Conservation (phyloP, 2,888 invertebrate species). For the Thereva unica region DNA sequence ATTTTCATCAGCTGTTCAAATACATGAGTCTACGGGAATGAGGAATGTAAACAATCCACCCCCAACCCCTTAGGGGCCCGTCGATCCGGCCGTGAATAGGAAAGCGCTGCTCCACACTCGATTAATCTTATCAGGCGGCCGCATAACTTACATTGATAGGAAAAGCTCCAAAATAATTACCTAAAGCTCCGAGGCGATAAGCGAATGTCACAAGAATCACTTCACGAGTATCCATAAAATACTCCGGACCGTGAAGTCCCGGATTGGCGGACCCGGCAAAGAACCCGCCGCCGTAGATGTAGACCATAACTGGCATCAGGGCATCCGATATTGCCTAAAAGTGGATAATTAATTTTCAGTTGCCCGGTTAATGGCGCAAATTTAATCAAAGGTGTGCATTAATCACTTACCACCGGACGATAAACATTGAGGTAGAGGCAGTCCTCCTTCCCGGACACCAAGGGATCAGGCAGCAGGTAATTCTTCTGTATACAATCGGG, state of each 20-base stretch:
- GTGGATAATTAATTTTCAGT: constrained; percentile 48
- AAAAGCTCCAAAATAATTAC: constrained; percentile 40
- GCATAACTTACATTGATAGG: too few relatives aligned
- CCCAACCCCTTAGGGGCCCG: too few relatives aligned
- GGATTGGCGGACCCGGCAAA: constrained; percentile 59
- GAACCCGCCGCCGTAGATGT: constrained; percentile 62
- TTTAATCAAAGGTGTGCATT: constrained; percentile 12
- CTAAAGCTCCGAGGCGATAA: constrained; percentile 58
- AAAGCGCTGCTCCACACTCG: too few relatives aligned
- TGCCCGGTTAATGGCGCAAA: too few relatives aligned
- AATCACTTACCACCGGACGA: constrained; percentile 51
- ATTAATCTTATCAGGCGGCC: too few relatives aligned
- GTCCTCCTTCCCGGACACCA: constrained; percentile 58
- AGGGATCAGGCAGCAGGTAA: constrained; percentile 48
- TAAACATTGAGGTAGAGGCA: constrained; percentile 61
- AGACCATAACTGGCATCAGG: constrained; percentile 60
- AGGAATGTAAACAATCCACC: too few relatives aligned
- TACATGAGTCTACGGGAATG: too few relatives aligned
- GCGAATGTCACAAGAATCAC: constrained; percentile 60
- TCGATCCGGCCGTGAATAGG: too few relatives aligned
- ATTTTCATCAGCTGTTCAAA: too few relatives aligned
- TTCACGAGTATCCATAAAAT: constrained; percentile 60
- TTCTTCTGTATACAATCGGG: constrained; percentile 59
- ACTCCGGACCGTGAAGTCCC: constrained; percentile 59
- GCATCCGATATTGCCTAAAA: constrained; percentile 47